Conservation (phyloP, 2,888 invertebrate species). For the Drosophila colorata region DNA sequence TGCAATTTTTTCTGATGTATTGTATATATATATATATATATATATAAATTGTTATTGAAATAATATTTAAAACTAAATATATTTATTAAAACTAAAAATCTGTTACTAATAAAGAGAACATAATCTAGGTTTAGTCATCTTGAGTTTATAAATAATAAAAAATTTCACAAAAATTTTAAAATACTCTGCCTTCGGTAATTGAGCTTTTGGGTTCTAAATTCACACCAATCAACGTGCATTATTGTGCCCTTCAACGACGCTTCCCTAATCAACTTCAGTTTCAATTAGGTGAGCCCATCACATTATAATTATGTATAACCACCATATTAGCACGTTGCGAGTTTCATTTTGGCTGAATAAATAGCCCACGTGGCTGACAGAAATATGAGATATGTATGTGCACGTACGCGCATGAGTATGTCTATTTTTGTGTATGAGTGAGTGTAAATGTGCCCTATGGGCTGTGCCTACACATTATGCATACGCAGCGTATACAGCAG, state of each 20-base stretch:
- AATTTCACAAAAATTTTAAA: background rate
- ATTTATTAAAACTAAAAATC: no score
- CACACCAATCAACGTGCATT: no score
- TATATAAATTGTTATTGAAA: no score
- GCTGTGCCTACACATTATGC: constrained; percentile 18
- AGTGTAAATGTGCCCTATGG: constrained; percentile 4
- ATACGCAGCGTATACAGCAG: constrained; percentile 37
- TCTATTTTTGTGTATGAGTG: background rate
- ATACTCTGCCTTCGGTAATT: no score
- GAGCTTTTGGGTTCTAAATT: no score
- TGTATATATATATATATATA: no score
- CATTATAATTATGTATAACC: constrained; percentile 45
- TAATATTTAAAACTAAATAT: no score
- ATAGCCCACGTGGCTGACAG: constrained; percentile 11
- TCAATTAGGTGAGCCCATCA: constrained; percentile 40
- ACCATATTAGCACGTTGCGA: constrained; percentile 41
- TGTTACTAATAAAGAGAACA: no score
- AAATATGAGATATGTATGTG: constrained; percentile 22
- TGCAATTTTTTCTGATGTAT: no score
- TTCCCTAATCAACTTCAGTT: constrained; percentile 17
- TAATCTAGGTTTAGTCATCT: no score
- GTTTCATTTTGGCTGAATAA: constrained; percentile 27
- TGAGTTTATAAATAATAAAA: no score
- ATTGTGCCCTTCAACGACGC: no score
- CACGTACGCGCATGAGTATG: background rate